Conservation (phyloP, 2,888 invertebrate species). For the Eristalinus aeneus region DNA sequence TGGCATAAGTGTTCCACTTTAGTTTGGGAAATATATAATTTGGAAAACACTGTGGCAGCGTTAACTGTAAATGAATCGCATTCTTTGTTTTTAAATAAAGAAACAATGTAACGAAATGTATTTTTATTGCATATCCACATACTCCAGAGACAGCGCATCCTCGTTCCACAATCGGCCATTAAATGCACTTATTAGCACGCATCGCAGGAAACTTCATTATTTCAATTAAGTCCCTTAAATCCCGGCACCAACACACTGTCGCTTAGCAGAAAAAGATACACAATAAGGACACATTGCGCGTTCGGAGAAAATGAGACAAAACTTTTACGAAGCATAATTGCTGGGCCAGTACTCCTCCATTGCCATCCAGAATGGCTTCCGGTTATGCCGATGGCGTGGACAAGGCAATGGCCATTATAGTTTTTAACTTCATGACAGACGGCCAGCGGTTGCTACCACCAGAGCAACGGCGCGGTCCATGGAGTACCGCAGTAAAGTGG, state of each 20-base stretch:
- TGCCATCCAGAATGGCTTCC: conserved; percentile 1
- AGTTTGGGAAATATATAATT: conserved; percentile 11
- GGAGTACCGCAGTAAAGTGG: conserved; percentile 47
- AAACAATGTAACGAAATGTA: conserved; percentile 45
- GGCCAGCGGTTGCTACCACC: conserved; percentile 38
- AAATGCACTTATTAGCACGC: conserved; percentile 66
- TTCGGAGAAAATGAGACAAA: conserved; percentile 50
- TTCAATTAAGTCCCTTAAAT: conserved; percentile 62
- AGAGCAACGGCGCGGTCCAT: conserved; percentile 3
- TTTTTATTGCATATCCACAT: conserved; percentile 38
- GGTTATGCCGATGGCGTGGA: conserved; percentile 11
- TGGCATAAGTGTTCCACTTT: not conserved
- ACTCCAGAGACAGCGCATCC: not conserved
- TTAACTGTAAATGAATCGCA: not conserved
- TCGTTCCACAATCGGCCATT: conserved; percentile 39
- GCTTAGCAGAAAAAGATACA: conserved; percentile 30
- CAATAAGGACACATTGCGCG: conserved; percentile 5
- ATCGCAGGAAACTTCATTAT: conserved; percentile 64
- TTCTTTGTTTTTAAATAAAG: not conserved
- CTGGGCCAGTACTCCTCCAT: conserved; percentile 21
- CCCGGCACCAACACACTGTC: conserved; percentile 20
- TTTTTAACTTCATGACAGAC: conserved; percentile 63
- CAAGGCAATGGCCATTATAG: conserved; percentile 51
- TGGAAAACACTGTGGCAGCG: conserved; percentile 11
- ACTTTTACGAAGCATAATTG: conserved; percentile 49